A percentile compares a stretch with the other conserved stretches of the same genome.
phyloP scores from a whole-genome alignment of 2,113 vertebrate species.

The Ctenomys sociabilis region DNA sequence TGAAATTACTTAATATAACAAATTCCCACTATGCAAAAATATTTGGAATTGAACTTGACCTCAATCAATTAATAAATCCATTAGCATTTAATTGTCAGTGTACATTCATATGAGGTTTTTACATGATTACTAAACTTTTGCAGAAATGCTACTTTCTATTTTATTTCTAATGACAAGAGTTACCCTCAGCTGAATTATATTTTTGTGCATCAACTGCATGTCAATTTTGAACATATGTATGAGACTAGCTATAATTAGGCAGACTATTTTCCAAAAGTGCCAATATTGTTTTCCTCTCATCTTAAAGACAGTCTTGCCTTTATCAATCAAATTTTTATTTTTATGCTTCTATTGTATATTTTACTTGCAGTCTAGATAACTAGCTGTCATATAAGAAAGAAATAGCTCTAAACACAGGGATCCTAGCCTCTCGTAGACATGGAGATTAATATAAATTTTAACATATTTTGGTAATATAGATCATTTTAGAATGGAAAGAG shows the following conservation, averaged over 20 bases:
- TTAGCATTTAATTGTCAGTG: constrained; percentile 34
- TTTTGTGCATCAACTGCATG: constrained; percentile 19
- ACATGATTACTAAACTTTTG: constrained; percentile 20
- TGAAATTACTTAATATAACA: constrained; percentile 54
- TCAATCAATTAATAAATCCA: constrained; percentile 48
- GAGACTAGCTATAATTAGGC: background rate
- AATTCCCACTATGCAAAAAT: constrained; percentile 51
- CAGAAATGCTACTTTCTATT: constrained; percentile 52
- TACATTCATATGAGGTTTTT: constrained; percentile 24
- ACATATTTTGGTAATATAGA: constrained; percentile 67
- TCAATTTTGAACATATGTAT: constrained; percentile 47
- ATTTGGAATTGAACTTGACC: constrained; percentile 49
- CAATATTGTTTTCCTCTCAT: constrained; percentile 51
- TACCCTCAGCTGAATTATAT: constrained; percentile 56
- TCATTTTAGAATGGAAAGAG: constrained; percentile 72
- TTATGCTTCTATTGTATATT: background rate
- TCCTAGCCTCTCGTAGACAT: constrained; percentile 36
- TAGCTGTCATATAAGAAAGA: constrained; percentile 58
- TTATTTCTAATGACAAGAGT: constrained; percentile 37
- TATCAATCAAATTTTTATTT: constrained; percentile 51
- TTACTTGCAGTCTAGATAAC: constrained; percentile 20
- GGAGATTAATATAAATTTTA: constrained; percentile 66
- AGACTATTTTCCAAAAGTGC: constrained; percentile 23
- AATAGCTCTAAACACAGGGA: constrained; percentile 68
- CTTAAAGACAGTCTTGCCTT: constrained; percentile 50